These are phyloP conservation scores for Aldabrachelys gigantea DNA, from an alignment of 2,113 vertebrate species.

Conservation along the genomic window DNA sequence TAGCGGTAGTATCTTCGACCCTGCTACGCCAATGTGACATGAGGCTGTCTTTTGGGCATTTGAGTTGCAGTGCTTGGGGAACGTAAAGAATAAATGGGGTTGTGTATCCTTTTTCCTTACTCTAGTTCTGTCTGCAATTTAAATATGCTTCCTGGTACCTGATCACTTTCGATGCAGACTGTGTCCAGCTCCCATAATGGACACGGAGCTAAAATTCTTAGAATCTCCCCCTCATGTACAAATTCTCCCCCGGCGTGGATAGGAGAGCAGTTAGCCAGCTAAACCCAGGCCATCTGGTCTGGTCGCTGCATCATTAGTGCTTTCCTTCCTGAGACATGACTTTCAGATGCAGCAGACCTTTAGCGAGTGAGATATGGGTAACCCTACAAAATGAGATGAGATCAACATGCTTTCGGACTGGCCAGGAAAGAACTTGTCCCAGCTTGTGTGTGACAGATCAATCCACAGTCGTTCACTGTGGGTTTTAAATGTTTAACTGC, in stretches of 20 bases:
- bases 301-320: no score
- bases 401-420: background rate
- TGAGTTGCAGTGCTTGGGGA: background rate
- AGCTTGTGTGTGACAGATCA: conserved; percentile 18
- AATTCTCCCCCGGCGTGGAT: background rate
- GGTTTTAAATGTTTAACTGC: conserved; percentile 2
- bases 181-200: background rate
- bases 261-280: fast-evolving
- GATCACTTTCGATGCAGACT: background rate
- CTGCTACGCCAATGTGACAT: background rate
- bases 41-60: background rate
- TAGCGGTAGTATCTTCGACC: background rate
- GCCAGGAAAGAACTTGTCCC: background rate
- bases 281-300: background rate
- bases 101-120: background rate
- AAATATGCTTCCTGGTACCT: fast-evolving
- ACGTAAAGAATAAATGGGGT: fast-evolving
- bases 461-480: background rate
- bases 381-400: background rate
- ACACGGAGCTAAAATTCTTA: background rate
- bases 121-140: background rate
- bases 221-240: background rate
- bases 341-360: background rate
- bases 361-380: background rate
- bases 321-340: background rate